Evolutionary conservation across 2,888 invertebrate species (phyloP).

Genomic region (Drosophila planitibia): DNA sequence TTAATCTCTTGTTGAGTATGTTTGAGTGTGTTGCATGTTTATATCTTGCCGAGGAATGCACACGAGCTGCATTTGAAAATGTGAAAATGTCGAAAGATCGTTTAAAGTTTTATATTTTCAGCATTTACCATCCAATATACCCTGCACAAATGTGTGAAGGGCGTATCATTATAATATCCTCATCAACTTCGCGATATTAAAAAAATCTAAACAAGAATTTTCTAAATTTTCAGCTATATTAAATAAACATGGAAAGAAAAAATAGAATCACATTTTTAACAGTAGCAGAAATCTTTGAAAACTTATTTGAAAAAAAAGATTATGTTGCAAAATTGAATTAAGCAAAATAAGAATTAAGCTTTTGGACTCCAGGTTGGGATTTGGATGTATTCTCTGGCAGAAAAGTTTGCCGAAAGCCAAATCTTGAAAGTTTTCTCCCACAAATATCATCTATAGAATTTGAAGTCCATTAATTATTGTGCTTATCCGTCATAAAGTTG

Average conservation of each 20-base stretch:
- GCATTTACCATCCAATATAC: conserved; percentile 1
- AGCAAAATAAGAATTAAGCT: not conserved
- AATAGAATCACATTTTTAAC: not conserved
- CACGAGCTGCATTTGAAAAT: conserved; percentile 7
- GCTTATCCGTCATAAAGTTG: not conserved
- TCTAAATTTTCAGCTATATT: not conserved
- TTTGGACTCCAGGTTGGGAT: not conserved
- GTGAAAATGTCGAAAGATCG: conserved; percentile 19
- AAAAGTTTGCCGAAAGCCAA: not conserved
- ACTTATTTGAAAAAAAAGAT: not conserved
- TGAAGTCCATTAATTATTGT: not conserved
- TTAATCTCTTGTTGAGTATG: conserved; percentile 3
- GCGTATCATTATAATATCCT: not conserved
- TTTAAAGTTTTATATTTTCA: conserved; percentile 7
- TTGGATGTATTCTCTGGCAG: not conserved
- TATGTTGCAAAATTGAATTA: not conserved
- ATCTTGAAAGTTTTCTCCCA: not conserved
- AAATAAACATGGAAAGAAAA: not conserved
- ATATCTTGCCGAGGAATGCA: conserved; percentile 20
- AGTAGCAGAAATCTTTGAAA: not conserved
- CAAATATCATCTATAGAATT: not conserved
- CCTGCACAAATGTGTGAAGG: not conserved
- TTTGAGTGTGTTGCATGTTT: conserved; percentile 34
- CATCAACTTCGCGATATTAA: not conserved
- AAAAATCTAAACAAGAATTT: not conserved